Evolutionary conservation across 2,113 vertebrate genomes (phyloP).

Genomic region (Hassar affinis): DNA sequence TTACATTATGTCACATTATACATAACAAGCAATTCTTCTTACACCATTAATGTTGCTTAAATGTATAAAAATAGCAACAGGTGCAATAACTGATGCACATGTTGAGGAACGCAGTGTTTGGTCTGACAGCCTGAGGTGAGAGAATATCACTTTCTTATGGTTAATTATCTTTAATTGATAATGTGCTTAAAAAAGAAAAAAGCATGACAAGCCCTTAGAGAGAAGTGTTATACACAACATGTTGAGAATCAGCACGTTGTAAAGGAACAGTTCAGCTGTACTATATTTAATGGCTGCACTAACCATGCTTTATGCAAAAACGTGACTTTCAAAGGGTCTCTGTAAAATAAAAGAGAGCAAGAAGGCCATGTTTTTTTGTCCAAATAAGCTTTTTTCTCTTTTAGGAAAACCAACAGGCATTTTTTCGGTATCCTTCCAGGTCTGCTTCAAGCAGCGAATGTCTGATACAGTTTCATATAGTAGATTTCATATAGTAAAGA

Average conservation of each 20-base stretch:
- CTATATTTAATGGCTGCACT: not conserved
- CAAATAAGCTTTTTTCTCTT: not conserved
- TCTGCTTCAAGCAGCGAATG: constrained; percentile 27
- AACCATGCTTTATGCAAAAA: not conserved
- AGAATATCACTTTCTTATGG: not conserved
- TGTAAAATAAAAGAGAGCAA: not conserved
- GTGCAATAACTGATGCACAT: not conserved
- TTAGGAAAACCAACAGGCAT: constrained; percentile 21
- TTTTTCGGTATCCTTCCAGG: constrained; percentile 34
- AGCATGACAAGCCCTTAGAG: not conserved
- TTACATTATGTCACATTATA: not conserved
- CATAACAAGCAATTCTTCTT: not conserved
- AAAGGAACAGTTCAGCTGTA: not conserved
- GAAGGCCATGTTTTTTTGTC: not conserved
- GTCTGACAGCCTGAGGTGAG: no score
- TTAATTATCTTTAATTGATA: constrained; percentile 3
- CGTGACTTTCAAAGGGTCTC: not conserved
- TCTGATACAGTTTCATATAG: constrained; percentile 28
- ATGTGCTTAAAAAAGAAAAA: not conserved
- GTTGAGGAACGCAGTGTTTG: not conserved
- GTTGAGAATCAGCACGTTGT: not conserved
- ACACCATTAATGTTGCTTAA: not conserved
- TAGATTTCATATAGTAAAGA: constrained; percentile 38
- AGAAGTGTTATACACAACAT: not conserved
- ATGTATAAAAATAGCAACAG: not conserved